Evolutionary conservation across 35 echinoderm and acorn worm genomes (phyloP).

Genomic region (Hemicentrotus pulcherrimus): DNA sequence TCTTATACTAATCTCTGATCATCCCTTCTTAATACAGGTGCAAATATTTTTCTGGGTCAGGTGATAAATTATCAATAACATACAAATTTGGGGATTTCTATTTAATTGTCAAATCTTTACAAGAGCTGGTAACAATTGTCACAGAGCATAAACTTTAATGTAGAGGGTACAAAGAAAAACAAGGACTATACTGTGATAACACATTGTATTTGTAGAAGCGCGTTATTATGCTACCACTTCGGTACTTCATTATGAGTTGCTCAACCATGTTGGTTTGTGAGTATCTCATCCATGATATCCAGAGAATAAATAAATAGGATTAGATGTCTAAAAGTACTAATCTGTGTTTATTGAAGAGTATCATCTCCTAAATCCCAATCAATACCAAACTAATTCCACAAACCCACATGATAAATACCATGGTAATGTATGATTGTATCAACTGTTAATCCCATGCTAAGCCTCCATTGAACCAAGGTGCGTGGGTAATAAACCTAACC

Average conservation of each 20-base stretch:
- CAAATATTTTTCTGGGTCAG: background rate
- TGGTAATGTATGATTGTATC: background rate
- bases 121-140: background rate
- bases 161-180: background rate
- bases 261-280: background rate
- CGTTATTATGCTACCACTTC: background rate
- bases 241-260: background rate
- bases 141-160: background rate
- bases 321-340: background rate
- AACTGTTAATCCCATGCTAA: background rate
- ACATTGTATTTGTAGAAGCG: background rate
- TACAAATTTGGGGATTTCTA: background rate
- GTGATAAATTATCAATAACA: background rate
- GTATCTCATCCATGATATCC: background rate
- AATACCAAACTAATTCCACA: slow-evolving; percentile 10
- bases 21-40: no score
- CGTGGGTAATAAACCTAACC: background rate
- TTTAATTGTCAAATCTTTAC: background rate
- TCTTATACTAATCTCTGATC: no score
- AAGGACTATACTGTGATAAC: background rate
- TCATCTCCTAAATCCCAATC: background rate
- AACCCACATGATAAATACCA: background rate
- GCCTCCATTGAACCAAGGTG: background rate
- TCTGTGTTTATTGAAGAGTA: background rate
- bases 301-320: background rate